A percentile compares a stretch with the other conserved stretches of the same genome.
phyloP scores from a whole-genome alignment of 2,113 vertebrate genomes.

The Tricholaema leucomelas region DNA sequence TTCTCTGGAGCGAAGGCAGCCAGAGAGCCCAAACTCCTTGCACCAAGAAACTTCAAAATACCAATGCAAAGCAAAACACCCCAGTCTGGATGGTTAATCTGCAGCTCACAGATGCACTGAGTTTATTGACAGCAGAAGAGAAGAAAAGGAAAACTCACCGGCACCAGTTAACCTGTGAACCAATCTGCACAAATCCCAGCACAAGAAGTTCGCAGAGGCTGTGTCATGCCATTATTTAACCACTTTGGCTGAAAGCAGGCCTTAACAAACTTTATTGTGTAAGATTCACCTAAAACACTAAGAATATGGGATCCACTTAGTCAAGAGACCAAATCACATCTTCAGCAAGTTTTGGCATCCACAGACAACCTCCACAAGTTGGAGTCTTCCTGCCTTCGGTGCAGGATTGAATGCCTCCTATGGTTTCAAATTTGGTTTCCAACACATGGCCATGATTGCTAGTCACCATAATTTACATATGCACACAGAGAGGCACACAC shows the following conservation, averaged over 20 bases:
- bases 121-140: not conserved
- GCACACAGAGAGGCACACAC: not conserved
- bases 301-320: not conserved
- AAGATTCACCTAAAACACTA: not conserved
- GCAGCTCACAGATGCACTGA: not conserved
- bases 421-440: not conserved
- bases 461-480: not conserved
- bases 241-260: not conserved
- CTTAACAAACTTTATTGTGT: not conserved
- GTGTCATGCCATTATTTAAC: not conserved
- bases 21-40: not conserved
- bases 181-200: not conserved
- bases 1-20: not conserved
- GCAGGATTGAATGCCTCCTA: fast-evolving
- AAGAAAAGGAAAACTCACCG: not conserved
- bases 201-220: not conserved
- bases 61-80: not conserved
- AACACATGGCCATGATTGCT: fast-evolving
- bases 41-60: not conserved
- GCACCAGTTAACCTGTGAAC: not conserved
- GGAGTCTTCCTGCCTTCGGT: not conserved
- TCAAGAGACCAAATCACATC: not conserved
- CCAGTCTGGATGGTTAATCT: not conserved
- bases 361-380: not conserved
- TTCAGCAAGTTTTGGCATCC: fast-evolving